phyloP scores from a whole-genome alignment of 2,888 invertebrate genomes.

The Lepas anatifera region DNA sequence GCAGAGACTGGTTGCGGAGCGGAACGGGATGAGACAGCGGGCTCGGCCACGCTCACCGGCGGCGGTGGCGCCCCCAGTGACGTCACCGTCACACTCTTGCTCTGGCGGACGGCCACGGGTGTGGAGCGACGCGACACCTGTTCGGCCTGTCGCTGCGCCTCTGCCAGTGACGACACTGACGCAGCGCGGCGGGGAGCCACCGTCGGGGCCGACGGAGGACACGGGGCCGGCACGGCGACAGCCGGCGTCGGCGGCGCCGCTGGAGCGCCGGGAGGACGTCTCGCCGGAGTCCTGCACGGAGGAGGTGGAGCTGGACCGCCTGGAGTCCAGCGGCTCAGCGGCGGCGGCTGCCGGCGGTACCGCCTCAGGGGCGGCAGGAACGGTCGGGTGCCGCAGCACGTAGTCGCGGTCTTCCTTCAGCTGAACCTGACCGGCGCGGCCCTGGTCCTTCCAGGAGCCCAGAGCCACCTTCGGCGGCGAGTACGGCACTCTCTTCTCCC shows the following conservation, averaged over 20 bases:
- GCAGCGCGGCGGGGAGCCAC: too few species aligned
- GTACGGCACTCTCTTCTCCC: not conserved
- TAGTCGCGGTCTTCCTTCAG: slow-evolving; percentile 8
- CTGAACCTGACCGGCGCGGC: not conserved
- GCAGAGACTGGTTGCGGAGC: not conserved
- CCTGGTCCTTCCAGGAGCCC: not conserved
- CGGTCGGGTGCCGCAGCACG: not conserved
- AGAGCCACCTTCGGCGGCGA: not conserved
- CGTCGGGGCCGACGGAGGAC: too few species aligned
- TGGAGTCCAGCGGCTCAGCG: too few species aligned
- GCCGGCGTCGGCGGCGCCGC: too few species aligned
- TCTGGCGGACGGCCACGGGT: not conserved
- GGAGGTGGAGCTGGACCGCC: too few species aligned
- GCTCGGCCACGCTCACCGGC: not conserved
- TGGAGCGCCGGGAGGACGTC: too few species aligned
- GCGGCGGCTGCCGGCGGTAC: not conserved
- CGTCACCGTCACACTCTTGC: not conserved
- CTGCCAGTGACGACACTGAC: too few species aligned
- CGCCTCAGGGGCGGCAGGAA: not conserved
- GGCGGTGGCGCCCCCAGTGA: not conserved
- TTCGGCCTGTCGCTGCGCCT: not conserved
- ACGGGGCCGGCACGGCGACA: too few species aligned
- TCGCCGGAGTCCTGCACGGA: too few species aligned
- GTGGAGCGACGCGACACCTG: not conserved
- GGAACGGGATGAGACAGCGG: too few species aligned